phyloP scores from a whole-genome alignment of 2,113 vertebrate genomes.

The Urocynchramus pylzowi region DNA sequence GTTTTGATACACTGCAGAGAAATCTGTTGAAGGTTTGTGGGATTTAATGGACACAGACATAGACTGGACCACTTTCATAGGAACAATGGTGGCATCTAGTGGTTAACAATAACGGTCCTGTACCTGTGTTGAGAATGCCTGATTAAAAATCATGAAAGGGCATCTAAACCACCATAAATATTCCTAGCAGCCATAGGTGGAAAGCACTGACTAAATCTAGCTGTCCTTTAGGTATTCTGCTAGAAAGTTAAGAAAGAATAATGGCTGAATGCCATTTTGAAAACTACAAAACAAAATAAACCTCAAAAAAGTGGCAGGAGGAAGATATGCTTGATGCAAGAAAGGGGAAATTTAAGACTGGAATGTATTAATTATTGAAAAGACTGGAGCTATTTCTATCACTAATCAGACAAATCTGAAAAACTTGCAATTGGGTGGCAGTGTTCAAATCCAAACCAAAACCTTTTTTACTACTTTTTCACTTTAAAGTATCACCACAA shows the following conservation, averaged over 20 bases:
- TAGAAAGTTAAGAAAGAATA: not conserved
- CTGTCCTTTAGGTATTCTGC: not conserved
- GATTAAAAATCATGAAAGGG: not conserved
- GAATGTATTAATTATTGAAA: not conserved
- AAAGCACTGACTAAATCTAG: not conserved
- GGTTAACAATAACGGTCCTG: not conserved
- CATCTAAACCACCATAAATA: not conserved
- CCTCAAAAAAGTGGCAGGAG: not conserved
- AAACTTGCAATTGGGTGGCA: not conserved
- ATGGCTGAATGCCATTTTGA: not conserved
- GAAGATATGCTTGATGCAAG: not conserved
- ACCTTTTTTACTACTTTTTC: not conserved
- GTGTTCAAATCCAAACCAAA: not conserved
- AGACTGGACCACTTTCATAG: not conserved
- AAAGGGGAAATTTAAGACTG: not conserved
- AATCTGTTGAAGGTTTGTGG: not conserved
- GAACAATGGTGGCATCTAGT: slow-evolving; percentile 66
- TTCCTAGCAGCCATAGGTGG: not conserved
- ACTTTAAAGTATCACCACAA: not conserved
- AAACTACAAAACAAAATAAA: not conserved
- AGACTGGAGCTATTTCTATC: not conserved
- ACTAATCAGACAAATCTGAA: not conserved
- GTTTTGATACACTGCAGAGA: not conserved
- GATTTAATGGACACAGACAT: not conserved
- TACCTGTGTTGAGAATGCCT: not conserved